Conservation (phyloP, 2,797 vertebrate genomes). For the Syncerus caffer region DNA sequence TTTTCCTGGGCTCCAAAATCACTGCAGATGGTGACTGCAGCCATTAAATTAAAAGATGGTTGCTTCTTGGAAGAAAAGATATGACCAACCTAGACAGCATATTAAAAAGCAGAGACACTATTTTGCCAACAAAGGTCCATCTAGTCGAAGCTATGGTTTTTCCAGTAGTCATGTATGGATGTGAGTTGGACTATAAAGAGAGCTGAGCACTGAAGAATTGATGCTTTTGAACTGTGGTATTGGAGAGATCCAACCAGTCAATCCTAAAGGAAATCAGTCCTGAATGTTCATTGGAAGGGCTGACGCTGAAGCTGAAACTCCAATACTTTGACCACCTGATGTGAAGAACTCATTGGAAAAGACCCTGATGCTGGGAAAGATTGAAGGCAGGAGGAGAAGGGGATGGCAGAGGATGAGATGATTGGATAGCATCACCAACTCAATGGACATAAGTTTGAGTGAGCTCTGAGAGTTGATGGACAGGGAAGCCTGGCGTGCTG, state of each 20-base stretch:
- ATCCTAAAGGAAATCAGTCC: neutral
- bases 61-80: neutral
- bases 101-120: neutral
- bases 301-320: neutral
- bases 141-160: neutral
- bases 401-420: neutral
- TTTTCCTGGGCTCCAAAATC: neutral
- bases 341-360: neutral
- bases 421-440: neutral
- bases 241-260: neutral
- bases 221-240: neutral
- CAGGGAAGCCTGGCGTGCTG: neutral
- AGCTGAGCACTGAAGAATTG: neutral
- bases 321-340: neutral
- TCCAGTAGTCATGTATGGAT: neutral
- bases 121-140: neutral
- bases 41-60: neutral
- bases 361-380: neutral
- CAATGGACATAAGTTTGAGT: neutral
- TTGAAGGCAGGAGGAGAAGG: neutral
- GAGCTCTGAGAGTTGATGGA: neutral
- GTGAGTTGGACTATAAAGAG: neutral
- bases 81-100: neutral
- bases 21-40: neutral
- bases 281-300: neutral